Evolutionary conservation across 2,797 vertebrate species (phyloP), one percentile per base, ranked within the genome.

Genomic region (Pseudotriccus pelzelni): DNA sequence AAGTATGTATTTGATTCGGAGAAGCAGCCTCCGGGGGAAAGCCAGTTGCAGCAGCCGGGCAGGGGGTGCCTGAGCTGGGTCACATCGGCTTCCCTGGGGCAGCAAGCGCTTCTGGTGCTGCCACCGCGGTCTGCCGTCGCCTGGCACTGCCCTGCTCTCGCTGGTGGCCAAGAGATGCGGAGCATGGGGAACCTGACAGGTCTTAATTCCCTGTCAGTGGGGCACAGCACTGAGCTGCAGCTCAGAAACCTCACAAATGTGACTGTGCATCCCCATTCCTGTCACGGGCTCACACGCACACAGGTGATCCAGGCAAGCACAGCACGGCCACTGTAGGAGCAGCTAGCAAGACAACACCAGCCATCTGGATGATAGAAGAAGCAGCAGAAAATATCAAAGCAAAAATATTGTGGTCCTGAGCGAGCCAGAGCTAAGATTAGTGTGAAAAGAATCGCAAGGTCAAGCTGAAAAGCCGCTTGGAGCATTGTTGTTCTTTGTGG

Each of bases 181-280:
- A 13, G 13, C 56, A 3, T 3, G 23, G 10, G 12, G 58, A 30
- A 10, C 37, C 37, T 37, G 37, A 11, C 16, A 11, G 30, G 6
- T 12, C 30, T 10, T 3, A 4, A 41, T 12, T 7, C 14, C 2
- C 37, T 56, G 23, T 62, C 66, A 6, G 69, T 0, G 1, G 36
- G 23, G 47, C 47, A 49, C 47, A 49, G 25, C 25, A 4, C 17
- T 6, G 4, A 14, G 24, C 28, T 25, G 34, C 9, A 7, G 28
- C 36, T 15, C 7, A 1, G 85, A n/a, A 44, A 8, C 8, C 5
- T 14, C 7, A 0, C 10, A 20, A 36, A 18, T 7, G 3, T 0
- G 0, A 1, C 13, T 7, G 32, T 18, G 3, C 6, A 0, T 7
- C n/a, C 6, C 16, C 1, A 2, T 13, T 37, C 24, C 53, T 2